These are phyloP conservation scores for Akabosia matsudoensis DNA, from an alignment of 1,140 invertebrate species.

Conservation along the genomic window DNA sequence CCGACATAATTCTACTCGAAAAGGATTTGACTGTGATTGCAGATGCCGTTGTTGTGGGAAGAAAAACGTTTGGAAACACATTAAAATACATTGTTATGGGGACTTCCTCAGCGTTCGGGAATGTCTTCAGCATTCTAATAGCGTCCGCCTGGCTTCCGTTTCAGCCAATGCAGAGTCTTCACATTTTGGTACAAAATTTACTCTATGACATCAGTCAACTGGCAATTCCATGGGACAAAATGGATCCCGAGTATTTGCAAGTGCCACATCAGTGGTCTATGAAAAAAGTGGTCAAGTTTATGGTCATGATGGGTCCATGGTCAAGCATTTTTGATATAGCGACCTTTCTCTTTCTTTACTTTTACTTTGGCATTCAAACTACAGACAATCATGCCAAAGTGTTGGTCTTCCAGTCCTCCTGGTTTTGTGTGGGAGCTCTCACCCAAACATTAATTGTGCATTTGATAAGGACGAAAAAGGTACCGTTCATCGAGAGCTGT, in stretches of 20 bases:
- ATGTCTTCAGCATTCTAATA: constrained; percentile 30
- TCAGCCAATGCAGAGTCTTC: constrained; percentile 29
- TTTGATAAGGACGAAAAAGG: constrained; percentile 32
- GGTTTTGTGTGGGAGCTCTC: constrained; percentile 33
- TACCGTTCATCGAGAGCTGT: constrained; percentile 32
- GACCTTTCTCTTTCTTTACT: constrained; percentile 36
- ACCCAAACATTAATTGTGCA: constrained; percentile 38
- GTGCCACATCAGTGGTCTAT: constrained; percentile 37
- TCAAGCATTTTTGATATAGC: constrained; percentile 35
- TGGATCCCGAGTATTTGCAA: constrained; percentile 30
- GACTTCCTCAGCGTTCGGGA: constrained; percentile 32
- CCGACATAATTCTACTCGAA: constrained; percentile 45
- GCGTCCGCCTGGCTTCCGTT: constrained; percentile 35
- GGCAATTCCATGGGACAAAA: constrained; percentile 35
- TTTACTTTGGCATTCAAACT: constrained; percentile 20
- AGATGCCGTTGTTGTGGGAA: constrained; percentile 30
- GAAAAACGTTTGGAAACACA: constrained; percentile 34
- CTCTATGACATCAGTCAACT: constrained; percentile 35
- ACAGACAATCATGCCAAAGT: neutral
- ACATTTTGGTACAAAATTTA: constrained; percentile 30
- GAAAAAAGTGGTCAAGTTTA: constrained; percentile 30
- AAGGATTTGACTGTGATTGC: constrained; percentile 37
- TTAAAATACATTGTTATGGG: constrained; percentile 39
- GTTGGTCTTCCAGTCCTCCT: constrained; percentile 24
- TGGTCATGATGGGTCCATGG: constrained; percentile 35